Percentiles rank a stretch among this genome's conserved stretches.
phyloP scores from a whole-genome alignment of 64 coral and sea anemone genomes.

The Pocillopora verrucosa region DNA sequence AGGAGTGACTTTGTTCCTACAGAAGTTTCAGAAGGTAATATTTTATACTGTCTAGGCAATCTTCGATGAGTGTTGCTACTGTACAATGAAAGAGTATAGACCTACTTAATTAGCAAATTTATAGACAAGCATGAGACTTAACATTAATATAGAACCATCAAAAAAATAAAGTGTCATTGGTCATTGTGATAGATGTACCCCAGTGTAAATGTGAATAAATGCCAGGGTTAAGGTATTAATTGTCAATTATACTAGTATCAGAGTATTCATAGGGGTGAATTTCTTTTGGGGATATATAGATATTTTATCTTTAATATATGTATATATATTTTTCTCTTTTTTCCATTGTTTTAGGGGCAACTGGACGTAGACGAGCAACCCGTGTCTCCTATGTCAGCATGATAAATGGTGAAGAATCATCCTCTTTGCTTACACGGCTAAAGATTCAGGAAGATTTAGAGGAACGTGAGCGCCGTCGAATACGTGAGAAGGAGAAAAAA shows the following conservation, averaged over 20 bases:
- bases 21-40: not conserved
- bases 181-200: too few relatives aligned
- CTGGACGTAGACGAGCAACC: constrained; percentile 51
- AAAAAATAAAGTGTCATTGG: too few relatives aligned
- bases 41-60: not conserved
- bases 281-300: too few relatives aligned
- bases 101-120: too few relatives aligned
- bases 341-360: not conserved
- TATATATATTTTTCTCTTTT: not conserved
- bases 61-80: not conserved
- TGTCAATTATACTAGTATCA: too few relatives aligned
- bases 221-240: too few relatives aligned
- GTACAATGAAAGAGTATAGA: not conserved
- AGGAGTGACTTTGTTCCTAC: constrained; percentile 24
- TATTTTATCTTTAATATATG: not conserved
- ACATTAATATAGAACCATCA: too few relatives aligned
- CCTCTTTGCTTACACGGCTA: constrained; percentile 74
- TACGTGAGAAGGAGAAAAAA: constrained; percentile 93
- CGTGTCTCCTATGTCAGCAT: constrained; percentile 71
- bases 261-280: too few relatives aligned
- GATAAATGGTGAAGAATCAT: constrained; percentile 79
- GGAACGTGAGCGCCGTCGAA: constrained; percentile 71
- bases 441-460: constrained; percentile 81
- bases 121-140: too few relatives aligned
- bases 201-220: too few relatives aligned